Evolutionary conservation across 2,797 vertebrate genomes (phyloP), one percentile per base, ranked within the genome.

Genomic region (Anolis apletophallus): DNA sequence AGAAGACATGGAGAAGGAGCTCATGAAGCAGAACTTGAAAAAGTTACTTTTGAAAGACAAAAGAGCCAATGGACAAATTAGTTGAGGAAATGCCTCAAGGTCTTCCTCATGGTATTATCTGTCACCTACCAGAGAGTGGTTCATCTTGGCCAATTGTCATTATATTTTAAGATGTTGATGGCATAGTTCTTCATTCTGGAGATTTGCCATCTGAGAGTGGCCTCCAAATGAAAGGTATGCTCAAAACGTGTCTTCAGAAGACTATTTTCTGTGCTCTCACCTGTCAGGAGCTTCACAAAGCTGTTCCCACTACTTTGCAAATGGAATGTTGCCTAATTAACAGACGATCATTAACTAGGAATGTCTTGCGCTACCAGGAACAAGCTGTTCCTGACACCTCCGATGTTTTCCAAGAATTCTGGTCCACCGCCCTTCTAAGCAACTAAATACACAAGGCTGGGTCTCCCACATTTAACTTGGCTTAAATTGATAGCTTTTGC

Each of bases 311-410:
- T 61, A 77, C 29, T 23, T 69, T 23, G 74, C 61, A 75, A 84
- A 13, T 4, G 23, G 55, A 64, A 36, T 0, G 0, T 1, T 4
- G 36, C 81, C 46, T 73, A 0, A 72, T 1, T 50, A 81, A 21
- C 8, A 0, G 7, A 59, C 55, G 21, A 76, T 36, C 1, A 0
- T 23, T 1, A 0, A 19, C 9, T 14, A 32, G 4, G 21, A 4
- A n/a, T 13, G n/a, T 84, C 16, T 73, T 72, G 32, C 0, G 0
- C 74, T 0, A 7, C 0, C 0, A 0, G 3, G 81, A 76, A 85
- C 59, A 84, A 79, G 50, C 16, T 50, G 69, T 57, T 34, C 82
- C 12, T 23, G 1, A 0, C 0, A 1, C 71, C 0, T 1, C 29
- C 50, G 26, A 52, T 77, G 6, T 1, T 3, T 0, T 16, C 79